Base-by-base conservation (phyloP, 2,888 invertebrate species). In the Zonitis immaculata region DNA sequence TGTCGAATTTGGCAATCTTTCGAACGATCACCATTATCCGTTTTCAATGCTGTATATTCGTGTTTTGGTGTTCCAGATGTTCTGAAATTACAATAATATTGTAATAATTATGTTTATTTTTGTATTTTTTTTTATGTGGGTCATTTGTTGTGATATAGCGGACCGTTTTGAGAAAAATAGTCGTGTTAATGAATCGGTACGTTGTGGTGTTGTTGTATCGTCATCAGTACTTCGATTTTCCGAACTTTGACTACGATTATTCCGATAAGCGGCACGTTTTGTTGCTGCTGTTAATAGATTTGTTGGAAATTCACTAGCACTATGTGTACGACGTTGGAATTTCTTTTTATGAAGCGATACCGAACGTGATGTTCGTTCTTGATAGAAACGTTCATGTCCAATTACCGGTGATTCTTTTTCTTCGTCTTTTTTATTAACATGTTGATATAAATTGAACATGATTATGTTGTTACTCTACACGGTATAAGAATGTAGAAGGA, bases 371-470 rank as follows among this genome's bases (percentile, higher is more conserved):
- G 83, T 79, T 1, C 87, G 76, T 52, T 86, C 84, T 68, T 87
- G 87, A 66, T 87, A 89, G 71, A 89, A 91, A 63, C 89, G 79
- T 67, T 91, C 91, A 66, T 91, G 91, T 0, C 90, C 91, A 6
- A 89, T 91, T 2, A 87, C 84, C 66, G 85, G 83, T 22, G 79
- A 80, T 63, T 77, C 83, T 65, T 71, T 77, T 4, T 77, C 79
- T 30, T 77, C 80, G 20, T 77, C 80, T 49, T 80, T 81, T 14
- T 82, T 81, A 65, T 84, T 76, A 75, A 88, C 82, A 58, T 80
- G 85, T 66, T 87, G 85, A 66, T 89, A 88, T 56, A 90, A 76
- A 66, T 88, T 89, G 72, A 90, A 90, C 89, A 90, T 89, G 14
- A 27, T 61, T n/a, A 25, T 39, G 9, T 28, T 22, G 30, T 20